Conservation (phyloP, 2,888 invertebrate genomes). For the Drosophila nr. fundita region DNA sequence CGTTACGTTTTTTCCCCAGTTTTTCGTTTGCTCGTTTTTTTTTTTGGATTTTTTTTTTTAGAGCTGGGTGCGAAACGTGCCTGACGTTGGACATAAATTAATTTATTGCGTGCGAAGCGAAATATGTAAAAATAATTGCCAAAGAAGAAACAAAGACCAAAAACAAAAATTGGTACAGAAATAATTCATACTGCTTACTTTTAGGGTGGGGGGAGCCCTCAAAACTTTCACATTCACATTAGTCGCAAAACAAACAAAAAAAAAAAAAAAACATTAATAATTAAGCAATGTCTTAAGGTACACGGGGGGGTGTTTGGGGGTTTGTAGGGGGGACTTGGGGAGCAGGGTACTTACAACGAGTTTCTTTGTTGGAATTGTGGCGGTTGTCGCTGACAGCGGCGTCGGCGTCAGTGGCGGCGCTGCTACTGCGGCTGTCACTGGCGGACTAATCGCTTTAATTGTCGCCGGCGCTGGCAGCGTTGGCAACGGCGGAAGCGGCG, state of each 20-base stretch:
- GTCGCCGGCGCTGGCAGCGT: constrained; percentile 83
- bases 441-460: constrained; percentile 85
- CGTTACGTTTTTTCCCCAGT: not conserved
- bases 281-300: constrained; percentile 62
- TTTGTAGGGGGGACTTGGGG: not conserved
- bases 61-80: constrained; percentile 70
- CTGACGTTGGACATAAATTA: constrained; percentile 76
- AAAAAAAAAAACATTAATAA: constrained; percentile 63
- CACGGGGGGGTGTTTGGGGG: not conserved
- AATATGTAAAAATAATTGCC: constrained; percentile 63
- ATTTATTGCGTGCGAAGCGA: constrained; percentile 80
- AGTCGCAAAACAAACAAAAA: constrained; percentile 7
- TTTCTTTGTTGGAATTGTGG: constrained; percentile 85
- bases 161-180: constrained; percentile 52
- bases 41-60: constrained; percentile 6
- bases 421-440: constrained; percentile 76
- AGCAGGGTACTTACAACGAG: constrained; percentile 84
- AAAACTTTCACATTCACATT: constrained; percentile 70
- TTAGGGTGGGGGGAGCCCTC: constrained; percentile 13
- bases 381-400: constrained; percentile 78
- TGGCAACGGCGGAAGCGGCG: constrained; percentile 76
- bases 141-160: constrained; percentile 20
- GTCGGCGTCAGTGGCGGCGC: constrained; percentile 81
- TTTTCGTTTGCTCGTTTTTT: not conserved
- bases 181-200: constrained; percentile 76